A percentile compares a stretch with the other conserved stretches of the same genome.
Conservation (phyloP, 2,113 vertebrate genomes). For the Motacilla alba region DNA sequence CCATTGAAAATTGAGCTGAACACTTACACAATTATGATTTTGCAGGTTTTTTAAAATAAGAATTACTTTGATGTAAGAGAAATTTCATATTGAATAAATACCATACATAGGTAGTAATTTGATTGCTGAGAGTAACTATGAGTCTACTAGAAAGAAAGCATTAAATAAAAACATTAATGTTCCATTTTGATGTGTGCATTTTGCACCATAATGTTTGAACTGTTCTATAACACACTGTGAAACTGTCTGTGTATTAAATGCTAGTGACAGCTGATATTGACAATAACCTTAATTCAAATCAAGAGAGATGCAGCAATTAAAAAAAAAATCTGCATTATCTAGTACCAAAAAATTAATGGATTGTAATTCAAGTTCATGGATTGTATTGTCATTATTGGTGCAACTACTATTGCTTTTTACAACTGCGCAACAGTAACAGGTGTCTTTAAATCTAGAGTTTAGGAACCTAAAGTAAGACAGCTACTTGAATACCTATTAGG, state of each 20-base stretch:
- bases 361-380: not conserved
- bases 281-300: not conserved
- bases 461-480: not conserved
- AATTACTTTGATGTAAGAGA: not conserved
- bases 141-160: not conserved
- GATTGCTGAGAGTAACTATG: not conserved
- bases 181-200: not conserved
- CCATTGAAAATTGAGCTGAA: not conserved
- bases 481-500: not conserved
- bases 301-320: not conserved
- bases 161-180: not conserved
- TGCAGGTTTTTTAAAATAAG: not conserved
- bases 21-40: not conserved
- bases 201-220: not conserved
- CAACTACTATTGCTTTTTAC: not conserved
- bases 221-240: not conserved
- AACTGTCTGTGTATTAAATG: not conserved
- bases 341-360: not conserved
- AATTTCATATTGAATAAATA: not conserved
- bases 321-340: not conserved
- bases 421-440: not conserved
- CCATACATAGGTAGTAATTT: not conserved
- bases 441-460: not conserved
- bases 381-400: not conserved
- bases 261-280: not conserved